Evolutionary conservation across 1,140 invertebrate species (phyloP).

Genomic region (Pygmarrhopalites habei): DNA sequence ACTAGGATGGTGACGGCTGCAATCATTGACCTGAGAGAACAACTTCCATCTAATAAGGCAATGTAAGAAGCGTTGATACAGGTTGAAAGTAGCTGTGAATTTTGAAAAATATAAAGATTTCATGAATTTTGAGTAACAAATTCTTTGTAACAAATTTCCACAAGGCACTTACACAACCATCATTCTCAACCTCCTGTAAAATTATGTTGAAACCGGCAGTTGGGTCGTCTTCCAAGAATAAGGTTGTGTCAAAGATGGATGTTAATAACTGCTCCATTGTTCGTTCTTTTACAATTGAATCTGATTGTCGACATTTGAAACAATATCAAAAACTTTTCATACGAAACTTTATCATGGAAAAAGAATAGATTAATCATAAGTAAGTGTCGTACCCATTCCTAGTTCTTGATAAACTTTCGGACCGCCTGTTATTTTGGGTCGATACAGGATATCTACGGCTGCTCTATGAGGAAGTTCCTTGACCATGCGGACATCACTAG

Average conservation of each 20-base stretch:
- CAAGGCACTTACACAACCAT: slow-evolving; percentile 32
- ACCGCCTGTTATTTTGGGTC: slow-evolving; percentile 34
- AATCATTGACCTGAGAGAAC: slow-evolving; percentile 23
- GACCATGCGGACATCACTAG: slow-evolving; percentile 30
- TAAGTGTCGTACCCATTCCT: no score
- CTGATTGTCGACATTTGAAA: no score
- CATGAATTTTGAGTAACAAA: neutral
- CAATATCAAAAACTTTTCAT: neutral
- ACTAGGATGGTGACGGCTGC: slow-evolving; percentile 26
- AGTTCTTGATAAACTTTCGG: slow-evolving; percentile 7
- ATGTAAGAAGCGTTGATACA: slow-evolving; percentile 28
- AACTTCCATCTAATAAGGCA: slow-evolving; percentile 25
- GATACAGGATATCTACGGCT: slow-evolving; percentile 33
- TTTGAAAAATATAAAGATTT: neutral
- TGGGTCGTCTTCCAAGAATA: slow-evolving; percentile 30
- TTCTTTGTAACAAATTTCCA: neutral
- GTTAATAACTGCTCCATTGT: slow-evolving; percentile 25
- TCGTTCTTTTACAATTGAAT: slow-evolving; percentile 24
- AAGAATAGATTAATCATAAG: no score
- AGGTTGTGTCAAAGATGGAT: slow-evolving; percentile 26
- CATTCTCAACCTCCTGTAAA: slow-evolving; percentile 35
- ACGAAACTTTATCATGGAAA: neutral
- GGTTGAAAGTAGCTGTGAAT: slow-evolving; percentile 22
- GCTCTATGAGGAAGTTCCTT: slow-evolving; percentile 36
- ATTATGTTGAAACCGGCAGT: slow-evolving; percentile 35